Conservation (phyloP, 2,888 invertebrate species). For the Erynnis tages region DNA sequence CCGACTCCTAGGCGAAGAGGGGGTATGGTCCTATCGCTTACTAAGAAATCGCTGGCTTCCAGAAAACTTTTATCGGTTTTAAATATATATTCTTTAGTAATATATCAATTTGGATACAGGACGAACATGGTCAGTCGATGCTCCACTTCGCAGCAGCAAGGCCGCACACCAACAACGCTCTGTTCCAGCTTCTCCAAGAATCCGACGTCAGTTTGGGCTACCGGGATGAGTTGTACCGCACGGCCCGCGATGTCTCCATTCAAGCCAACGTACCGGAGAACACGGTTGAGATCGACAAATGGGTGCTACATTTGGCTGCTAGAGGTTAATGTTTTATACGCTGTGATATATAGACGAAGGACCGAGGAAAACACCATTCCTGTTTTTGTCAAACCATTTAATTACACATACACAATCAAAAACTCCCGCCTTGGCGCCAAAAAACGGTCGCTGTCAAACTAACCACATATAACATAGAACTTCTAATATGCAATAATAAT, state of each 20-base stretch:
- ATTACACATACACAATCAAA: too few species aligned
- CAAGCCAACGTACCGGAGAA: constrained; percentile 90
- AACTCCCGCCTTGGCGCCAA: too few species aligned
- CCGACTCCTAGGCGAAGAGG: too few species aligned
- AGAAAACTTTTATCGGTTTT: too few species aligned
- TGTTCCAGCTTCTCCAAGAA: constrained; percentile 90
- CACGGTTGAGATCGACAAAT: constrained; percentile 90
- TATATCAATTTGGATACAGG: constrained; percentile 72
- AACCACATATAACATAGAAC: too few species aligned
- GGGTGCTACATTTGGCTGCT: constrained; percentile 88
- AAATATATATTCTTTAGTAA: not conserved
- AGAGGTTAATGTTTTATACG: constrained; percentile 80
- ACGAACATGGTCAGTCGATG: constrained; percentile 95
- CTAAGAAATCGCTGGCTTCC: too few species aligned
- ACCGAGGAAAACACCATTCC: too few species aligned
- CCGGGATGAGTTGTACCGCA: constrained; percentile 92
- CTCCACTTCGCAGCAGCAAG: constrained; percentile 93
- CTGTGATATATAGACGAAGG: too few species aligned
- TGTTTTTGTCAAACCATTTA: too few species aligned
- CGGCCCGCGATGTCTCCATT: constrained; percentile 92
- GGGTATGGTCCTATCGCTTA: too few species aligned
- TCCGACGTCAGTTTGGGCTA: constrained; percentile 90
- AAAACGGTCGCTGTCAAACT: too few species aligned
- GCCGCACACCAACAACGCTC: constrained; percentile 89
- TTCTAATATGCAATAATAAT: too few species aligned